These are phyloP conservation scores for Haliaeetus leucogaster DNA, from an alignment of 2,113 vertebrate species.

Conservation along the genomic window DNA sequence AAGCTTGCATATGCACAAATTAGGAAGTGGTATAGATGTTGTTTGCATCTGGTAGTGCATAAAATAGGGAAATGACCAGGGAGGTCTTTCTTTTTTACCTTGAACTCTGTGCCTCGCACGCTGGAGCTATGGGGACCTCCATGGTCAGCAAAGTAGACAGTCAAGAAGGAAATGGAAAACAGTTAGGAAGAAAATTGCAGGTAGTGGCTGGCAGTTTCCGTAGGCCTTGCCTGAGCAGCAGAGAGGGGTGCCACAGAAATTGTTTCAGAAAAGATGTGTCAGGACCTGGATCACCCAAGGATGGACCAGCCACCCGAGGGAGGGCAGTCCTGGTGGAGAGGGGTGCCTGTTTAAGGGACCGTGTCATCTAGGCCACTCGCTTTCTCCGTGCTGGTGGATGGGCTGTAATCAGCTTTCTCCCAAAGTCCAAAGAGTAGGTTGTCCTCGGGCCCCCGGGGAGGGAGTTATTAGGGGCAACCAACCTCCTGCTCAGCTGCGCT, in stretches of 20 bases:
- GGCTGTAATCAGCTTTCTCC: not conserved
- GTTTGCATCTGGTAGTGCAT: not conserved
- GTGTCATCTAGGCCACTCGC: not conserved
- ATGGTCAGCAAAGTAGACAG: not conserved
- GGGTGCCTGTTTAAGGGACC: not conserved
- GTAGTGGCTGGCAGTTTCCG: not conserved
- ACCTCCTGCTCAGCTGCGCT: rapidly evolving
- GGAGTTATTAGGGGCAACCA: not conserved
- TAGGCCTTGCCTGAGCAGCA: not conserved
- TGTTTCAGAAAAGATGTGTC: not conserved
- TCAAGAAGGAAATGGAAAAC: not conserved
- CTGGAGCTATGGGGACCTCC: not conserved
- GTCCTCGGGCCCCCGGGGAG: rapidly evolving
- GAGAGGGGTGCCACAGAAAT: not conserved
- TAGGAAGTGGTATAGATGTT: not conserved
- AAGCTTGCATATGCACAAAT: not conserved
- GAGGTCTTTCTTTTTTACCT: not conserved
- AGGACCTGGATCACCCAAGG: not conserved
- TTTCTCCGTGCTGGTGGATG: not conserved
- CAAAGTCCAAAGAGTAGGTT: not conserved
- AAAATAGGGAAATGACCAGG: not conserved
- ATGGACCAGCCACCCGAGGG: not conserved
- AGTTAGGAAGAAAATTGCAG: not conserved
- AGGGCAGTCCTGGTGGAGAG: not conserved
- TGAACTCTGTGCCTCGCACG: not conserved